These are phyloP conservation scores for Rhopilema esculentum DNA, from an alignment of 30 jellyfish, hydroid and myxozoan genomes.

Conservation along the genomic window DNA sequence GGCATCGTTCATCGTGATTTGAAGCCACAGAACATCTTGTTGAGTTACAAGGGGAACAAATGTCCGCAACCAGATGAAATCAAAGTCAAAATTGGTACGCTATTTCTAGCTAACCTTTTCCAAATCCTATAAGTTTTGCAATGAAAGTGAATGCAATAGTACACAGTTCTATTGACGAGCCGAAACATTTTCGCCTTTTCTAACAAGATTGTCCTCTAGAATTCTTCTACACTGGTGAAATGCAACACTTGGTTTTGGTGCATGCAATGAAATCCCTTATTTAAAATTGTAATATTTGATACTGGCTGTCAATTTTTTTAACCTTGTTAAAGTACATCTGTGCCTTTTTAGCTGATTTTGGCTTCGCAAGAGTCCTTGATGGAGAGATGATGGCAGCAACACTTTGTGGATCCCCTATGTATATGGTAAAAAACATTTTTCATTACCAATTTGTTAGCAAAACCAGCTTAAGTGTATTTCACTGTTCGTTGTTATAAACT, in stretches of 20 bases:
- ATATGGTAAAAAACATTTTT: conserved; percentile 74
- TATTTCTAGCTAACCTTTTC: neutral
- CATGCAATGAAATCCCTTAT: too few relatives aligned
- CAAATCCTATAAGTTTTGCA: neutral
- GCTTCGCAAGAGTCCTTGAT: conserved; percentile 91
- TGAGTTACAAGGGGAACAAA: conserved; percentile 64
- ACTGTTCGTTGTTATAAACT: too few relatives aligned
- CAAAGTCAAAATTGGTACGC: conserved; percentile 81
- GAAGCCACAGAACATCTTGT: conserved; percentile 92
- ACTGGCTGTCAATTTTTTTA: too few relatives aligned
- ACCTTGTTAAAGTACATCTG: too few relatives aligned
- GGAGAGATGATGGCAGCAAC: conserved; percentile 99
- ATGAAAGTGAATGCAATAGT: neutral
- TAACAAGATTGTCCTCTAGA: too few relatives aligned
- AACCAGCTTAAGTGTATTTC: neutral
- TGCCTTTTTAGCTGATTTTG: conserved; percentile 93
- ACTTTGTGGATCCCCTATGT: conserved; percentile 96
- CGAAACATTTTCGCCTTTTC: too few relatives aligned
- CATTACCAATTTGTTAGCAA: too few relatives aligned
- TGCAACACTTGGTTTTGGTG: too few relatives aligned
- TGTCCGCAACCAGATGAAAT: conserved; percentile 78
- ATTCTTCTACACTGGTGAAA: too few relatives aligned
- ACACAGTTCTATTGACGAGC: too few relatives aligned
- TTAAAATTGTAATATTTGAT: too few relatives aligned
- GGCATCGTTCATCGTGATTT: conserved; percentile 93